Evolutionary conservation across 1,140 invertebrate genomes (phyloP).

Genomic region (Drosophila paulistorum): DNA sequence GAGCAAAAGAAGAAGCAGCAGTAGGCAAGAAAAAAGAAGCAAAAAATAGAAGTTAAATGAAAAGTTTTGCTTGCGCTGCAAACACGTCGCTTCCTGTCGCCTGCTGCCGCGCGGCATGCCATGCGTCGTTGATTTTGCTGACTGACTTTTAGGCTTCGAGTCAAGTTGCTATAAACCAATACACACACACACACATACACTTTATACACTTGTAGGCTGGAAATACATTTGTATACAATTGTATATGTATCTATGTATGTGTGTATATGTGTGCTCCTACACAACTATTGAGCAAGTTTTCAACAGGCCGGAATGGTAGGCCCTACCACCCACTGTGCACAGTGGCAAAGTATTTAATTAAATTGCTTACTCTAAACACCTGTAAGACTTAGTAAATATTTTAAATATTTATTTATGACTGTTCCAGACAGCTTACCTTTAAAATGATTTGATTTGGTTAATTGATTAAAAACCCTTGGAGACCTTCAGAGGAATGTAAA

Average conservation of each 20-base stretch:
- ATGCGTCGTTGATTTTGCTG: slow-evolving; percentile 74
- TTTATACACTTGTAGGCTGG: neutral
- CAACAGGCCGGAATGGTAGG: slow-evolving; percentile 36
- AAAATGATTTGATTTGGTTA: too few relatives aligned
- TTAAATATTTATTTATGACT: too few relatives aligned
- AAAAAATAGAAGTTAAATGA: slow-evolving; percentile 72
- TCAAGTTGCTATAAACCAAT: slow-evolving; percentile 56
- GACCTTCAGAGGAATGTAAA: too few relatives aligned
- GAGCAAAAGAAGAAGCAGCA: neutral
- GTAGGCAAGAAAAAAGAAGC: neutral
- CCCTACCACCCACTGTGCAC: slow-evolving; percentile 19
- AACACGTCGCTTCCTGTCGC: slow-evolving; percentile 77
- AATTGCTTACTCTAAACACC: neutral
- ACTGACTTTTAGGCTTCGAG: slow-evolving; percentile 74
- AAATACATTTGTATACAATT: slow-evolving; percentile 17
- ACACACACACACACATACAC: slow-evolving; percentile 11
- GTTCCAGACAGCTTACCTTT: too few relatives aligned
- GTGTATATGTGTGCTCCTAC: slow-evolving; percentile 31
- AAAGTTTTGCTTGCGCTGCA: slow-evolving; percentile 79
- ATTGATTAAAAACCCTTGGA: too few relatives aligned
- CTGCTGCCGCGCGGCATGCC: slow-evolving; percentile 46
- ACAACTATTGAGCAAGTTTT: slow-evolving; percentile 61
- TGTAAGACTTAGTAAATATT: neutral
- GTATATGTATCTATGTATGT: slow-evolving; percentile 26
- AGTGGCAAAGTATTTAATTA: slow-evolving; percentile 6